Base-by-base conservation (phyloP, 2,888 invertebrate species). In the Gymnosoma rotundatum region DNA sequence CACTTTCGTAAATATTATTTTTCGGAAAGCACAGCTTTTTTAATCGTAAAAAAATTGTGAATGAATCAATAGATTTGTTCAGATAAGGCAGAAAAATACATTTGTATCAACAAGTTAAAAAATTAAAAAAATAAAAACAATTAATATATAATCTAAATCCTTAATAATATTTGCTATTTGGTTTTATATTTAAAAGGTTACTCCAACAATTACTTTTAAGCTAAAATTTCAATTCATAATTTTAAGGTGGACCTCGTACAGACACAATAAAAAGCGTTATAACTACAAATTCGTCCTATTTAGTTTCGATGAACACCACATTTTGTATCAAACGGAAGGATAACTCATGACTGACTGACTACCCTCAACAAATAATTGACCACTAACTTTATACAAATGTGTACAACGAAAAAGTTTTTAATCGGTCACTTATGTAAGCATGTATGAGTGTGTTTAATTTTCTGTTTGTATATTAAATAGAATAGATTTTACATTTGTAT, bases 311-410 rank as follows among this genome's bases (percentile, higher is more conserved):
- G 36, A 67, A 72, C 61, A 36, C 64, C 64, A 78, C 61, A 61
- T 75, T 75, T 76, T 64, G 3, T 48, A 72, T 54, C 70, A 73
- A 69, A 72, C 73, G 83, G 80, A 80, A 84, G 84, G 81, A 78
- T 84, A 81, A 64, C 64, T 66, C 69, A 84, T 74, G 81, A 74
- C 74, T 73, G 76, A 76, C 67, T 78, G 83, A 78, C 76, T 78
- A 74, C 78, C 54, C 81, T 84, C 81, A 78, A 81, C 84, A 74
- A 84, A 74, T 81, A 69, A 78, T 64, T 81, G 81, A 64, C 81
- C 81, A 72, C 48, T 70, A 78, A 58, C 42, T 52, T 50, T 58
- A 48, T 63, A 69, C 75, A 48, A 42, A 66, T 42, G 60, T 48
- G n/a, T 56, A 63, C 63, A 83, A 58, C 21, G 58, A 70, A 42